A percentile compares a stretch with the other conserved stretches of the same genome.
Evolutionary conservation across 2,797 vertebrate genomes (phyloP).

Genomic region (Allobates femoralis): DNA sequence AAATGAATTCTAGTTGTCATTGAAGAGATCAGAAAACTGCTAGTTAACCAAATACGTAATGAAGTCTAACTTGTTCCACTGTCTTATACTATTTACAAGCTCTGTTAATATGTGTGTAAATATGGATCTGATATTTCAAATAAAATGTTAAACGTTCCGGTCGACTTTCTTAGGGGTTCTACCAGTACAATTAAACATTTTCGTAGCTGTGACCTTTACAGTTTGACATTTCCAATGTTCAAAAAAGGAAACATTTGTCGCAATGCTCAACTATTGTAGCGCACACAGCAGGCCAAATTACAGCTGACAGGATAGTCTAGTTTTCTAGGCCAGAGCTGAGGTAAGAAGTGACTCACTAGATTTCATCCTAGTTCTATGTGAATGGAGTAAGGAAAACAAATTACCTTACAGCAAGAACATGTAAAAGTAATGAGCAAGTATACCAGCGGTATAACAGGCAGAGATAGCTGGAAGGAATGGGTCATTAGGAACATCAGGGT

Average conservation of each 20-base stretch:
- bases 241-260: slow-evolving; percentile 47
- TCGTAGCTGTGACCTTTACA: slow-evolving; percentile 43
- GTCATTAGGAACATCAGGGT: not conserved
- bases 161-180: not conserved
- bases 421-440: slow-evolving; percentile 39
- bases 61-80: not conserved
- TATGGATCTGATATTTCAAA: not conserved
- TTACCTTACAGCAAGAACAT: slow-evolving; percentile 44
- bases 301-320: slow-evolving; percentile 41
- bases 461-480: not conserved
- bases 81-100: not conserved
- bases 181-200: slow-evolving; percentile 20
- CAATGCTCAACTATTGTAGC: slow-evolving; percentile 49
- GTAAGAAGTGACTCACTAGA: slow-evolving; percentile 52
- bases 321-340: slow-evolving; percentile 41
- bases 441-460: not conserved
- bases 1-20: too few species aligned
- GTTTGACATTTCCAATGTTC: slow-evolving; percentile 48
- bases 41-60: not conserved
- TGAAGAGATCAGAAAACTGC: not conserved
- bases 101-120: not conserved
- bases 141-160: not conserved
- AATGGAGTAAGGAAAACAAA: slow-evolving; percentile 40
- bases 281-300: slow-evolving; percentile 58
- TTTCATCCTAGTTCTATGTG: slow-evolving; percentile 28